These are phyloP conservation scores for Polietes domitor DNA, from an alignment of 2,888 invertebrate species.

Conservation along the genomic window DNA sequence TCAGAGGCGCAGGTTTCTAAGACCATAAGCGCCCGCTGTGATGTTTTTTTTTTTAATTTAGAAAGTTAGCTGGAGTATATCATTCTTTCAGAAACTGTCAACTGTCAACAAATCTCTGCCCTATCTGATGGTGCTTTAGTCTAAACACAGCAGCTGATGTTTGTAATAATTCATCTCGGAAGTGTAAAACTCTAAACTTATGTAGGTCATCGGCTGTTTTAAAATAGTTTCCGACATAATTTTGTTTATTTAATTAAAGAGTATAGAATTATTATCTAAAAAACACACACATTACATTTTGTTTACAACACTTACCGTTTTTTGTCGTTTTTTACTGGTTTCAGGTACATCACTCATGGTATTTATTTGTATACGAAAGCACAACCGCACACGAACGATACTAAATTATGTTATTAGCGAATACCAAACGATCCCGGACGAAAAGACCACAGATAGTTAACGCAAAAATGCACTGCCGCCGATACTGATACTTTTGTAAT, in stretches of 20 bases:
- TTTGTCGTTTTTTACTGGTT: slow-evolving; percentile 76
- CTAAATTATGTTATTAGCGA: neutral
- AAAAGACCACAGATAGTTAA: neutral
- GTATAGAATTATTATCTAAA: neutral
- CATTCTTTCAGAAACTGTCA: too few relatives aligned
- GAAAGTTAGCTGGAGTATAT: too few relatives aligned
- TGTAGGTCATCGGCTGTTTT: slow-evolving; percentile 70
- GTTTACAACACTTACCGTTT: slow-evolving; percentile 71
- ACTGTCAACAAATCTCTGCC: too few relatives aligned
- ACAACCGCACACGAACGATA: neutral
- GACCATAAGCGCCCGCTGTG: too few relatives aligned
- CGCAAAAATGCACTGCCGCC: too few relatives aligned
- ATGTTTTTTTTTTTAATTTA: too few relatives aligned
- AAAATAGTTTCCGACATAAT: slow-evolving; percentile 29
- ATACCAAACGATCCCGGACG: neutral
- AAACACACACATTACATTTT: neutral
- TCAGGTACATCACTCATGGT: slow-evolving; percentile 75
- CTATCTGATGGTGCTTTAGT: too few relatives aligned
- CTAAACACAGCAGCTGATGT: too few relatives aligned
- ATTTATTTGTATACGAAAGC: slow-evolving; percentile 1
- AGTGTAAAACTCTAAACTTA: neutral
- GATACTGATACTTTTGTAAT: neutral
- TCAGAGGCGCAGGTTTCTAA: too few relatives aligned
- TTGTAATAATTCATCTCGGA: too few relatives aligned
- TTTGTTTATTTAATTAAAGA: neutral